Conservation (phyloP, 2,888 invertebrate genomes). For the Drosophila macrospina region DNA sequence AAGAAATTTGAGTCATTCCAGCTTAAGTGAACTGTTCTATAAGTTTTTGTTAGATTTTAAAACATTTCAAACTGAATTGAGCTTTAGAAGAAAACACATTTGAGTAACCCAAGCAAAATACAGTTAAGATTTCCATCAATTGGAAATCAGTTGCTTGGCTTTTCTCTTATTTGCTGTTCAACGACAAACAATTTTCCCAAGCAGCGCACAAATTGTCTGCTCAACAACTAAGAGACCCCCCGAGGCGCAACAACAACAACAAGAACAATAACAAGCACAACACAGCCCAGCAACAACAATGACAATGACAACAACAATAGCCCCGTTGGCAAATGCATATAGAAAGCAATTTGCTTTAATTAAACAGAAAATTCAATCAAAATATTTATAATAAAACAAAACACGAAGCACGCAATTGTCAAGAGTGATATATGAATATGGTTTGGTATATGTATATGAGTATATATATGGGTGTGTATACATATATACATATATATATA, state of each 20-base stretch:
- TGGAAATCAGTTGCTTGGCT: neutral
- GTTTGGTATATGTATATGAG: constrained; percentile 3
- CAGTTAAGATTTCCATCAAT: neutral
- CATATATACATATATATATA: too few relatives aligned
- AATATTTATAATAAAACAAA: constrained; percentile 75
- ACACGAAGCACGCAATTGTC: constrained; percentile 54
- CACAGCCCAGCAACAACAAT: too few relatives aligned
- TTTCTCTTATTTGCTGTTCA: neutral
- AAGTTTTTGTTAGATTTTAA: neutral
- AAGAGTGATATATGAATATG: constrained; percentile 23
- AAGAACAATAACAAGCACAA: too few relatives aligned
- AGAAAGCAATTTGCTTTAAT: constrained; percentile 76
- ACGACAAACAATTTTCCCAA: constrained; percentile 7
- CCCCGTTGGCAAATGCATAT: constrained; percentile 47
- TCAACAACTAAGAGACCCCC: constrained; percentile 47
- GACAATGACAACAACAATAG: constrained; percentile 22
- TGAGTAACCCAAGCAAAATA: too few relatives aligned
- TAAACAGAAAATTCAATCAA: constrained; percentile 81
- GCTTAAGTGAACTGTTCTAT: too few relatives aligned
- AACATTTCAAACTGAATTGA: neutral
- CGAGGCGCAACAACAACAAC: constrained; percentile 4
- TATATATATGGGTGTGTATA: neutral
- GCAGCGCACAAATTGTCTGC: constrained; percentile 4
- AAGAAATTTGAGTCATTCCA: too few relatives aligned
- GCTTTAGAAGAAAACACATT: neutral